Percentiles rank a stretch among this genome's conserved stretches.
Evolutionary conservation across 2,113 vertebrate genomes (phyloP).

Genomic region (Macquaria australasica): DNA sequence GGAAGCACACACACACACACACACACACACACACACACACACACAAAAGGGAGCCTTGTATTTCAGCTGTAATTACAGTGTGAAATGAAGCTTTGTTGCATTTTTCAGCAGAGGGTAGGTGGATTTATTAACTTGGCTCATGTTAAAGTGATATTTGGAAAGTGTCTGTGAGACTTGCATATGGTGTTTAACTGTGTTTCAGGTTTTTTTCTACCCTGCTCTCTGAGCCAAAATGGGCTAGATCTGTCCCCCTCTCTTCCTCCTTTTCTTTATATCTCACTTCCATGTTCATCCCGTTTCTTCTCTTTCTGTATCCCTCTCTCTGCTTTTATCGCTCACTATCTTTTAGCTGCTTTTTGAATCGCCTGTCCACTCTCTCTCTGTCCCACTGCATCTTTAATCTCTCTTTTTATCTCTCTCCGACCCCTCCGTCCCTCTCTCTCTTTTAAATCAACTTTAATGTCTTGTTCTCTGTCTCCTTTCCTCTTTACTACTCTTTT

Average conservation of each 20-base stretch:
- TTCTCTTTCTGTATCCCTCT: not conserved
- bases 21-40: not conserved
- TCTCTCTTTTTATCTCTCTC: not conserved
- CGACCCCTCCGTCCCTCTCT: not conserved
- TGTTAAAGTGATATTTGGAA: conserved; percentile 10
- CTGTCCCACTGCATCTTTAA: conserved; percentile 10
- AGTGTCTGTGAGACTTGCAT: not conserved
- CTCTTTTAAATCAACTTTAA: conserved; percentile 14
- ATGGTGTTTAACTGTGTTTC: not conserved
- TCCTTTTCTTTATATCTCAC: not conserved
- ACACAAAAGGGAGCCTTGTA: not conserved
- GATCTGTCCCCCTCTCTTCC: not conserved
- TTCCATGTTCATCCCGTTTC: not conserved
- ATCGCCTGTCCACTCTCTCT: not conserved
- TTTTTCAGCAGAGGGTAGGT: not conserved
- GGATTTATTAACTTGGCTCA: not conserved
- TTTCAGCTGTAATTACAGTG: not conserved
- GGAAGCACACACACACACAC: not conserved
- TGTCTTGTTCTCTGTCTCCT: conserved; percentile 4
- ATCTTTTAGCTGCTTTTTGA: not conserved
- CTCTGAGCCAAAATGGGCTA: not conserved
- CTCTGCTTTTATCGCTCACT: not conserved
- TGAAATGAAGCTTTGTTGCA: not conserved
- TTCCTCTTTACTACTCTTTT: not conserved
- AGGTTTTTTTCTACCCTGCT: not conserved